Base-by-base conservation (phyloP, 2,797 vertebrate genomes). In the Dromococcyx pavoninus region DNA sequence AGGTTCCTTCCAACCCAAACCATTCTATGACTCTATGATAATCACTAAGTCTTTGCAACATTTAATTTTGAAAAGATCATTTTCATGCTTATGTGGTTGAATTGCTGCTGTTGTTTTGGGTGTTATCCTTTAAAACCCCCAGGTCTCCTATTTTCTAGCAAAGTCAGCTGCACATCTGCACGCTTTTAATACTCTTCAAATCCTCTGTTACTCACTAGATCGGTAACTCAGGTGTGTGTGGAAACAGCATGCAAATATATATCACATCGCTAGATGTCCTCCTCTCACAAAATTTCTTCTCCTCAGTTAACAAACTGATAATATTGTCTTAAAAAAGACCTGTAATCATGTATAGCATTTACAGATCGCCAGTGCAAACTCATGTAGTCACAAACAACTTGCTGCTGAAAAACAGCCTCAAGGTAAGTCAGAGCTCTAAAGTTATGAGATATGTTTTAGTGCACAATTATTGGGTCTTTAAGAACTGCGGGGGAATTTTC, bases 201-300 rank as follows among this genome's bases (percentile, higher is more conserved):
- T 54, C 10, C 41, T 54, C 57, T 41, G 25, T 18, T 57, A 48
- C n/a, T 57, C 13, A 8, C 16, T 1, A 3, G 15, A 41, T 39
- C 3, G 8, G 37, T 60, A 64, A n/a, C 24, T 88, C 37, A 25
- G 8, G 72, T 32, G 41, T 25, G 30, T 30, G 27, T 10, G 8
- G 39, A 13, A 78, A 58, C 33, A 51, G 69, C 41, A 30, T 96
- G 96, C 86, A 93, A 93, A 94, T 73, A 94, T 33, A 57, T 10
- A 51, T 90, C 51, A 37, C 70, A 65, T 81, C 97, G 91, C 97
- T 97, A 97, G 96, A 93, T 97, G 97, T 94, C 97, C 78, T 89
- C 77, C 87, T 97, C 37, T 37, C 51, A 92, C 95, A 92, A 89
- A 94, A 75, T 89, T 96, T 97, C 64, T 73, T 78, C 54, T 66